These are phyloP conservation scores for Turritopsis rubra DNA, from an alignment of 30 jellyfish, hydroid and myxozoan genomes.

Conservation along the genomic window DNA sequence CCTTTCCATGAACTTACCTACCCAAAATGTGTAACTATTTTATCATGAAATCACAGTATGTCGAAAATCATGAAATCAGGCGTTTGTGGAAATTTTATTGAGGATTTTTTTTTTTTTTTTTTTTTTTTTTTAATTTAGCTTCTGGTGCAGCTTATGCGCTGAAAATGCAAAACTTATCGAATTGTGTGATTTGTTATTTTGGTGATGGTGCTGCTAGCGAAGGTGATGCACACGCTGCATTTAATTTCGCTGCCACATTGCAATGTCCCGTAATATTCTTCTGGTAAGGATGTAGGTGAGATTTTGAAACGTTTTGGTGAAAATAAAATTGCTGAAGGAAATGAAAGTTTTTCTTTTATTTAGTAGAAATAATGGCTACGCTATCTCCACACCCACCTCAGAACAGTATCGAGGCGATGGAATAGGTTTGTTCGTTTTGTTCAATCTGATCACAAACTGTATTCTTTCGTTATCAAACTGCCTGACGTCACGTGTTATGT, in stretches of 20 bases:
- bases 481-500: background rate
- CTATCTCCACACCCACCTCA: slow-evolving; percentile 84
- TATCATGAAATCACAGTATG: no score
- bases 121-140: slow-evolving; percentile 31
- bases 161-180: slow-evolving; percentile 52
- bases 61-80: background rate
- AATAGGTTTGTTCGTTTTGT: slow-evolving; percentile 42
- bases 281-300: slow-evolving; percentile 87
- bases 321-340: no score
- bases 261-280: slow-evolving; percentile 90
- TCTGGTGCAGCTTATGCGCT: slow-evolving; percentile 97
- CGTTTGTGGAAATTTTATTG: background rate
- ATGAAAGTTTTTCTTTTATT: background rate
- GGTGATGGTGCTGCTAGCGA: slow-evolving; percentile 99
- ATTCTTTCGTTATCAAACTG: background rate
- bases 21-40: no score
- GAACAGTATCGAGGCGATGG: slow-evolving; percentile 96
- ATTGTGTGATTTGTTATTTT: slow-evolving; percentile 68
- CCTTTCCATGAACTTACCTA: no score
- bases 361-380: slow-evolving; percentile 93
- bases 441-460: background rate
- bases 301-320: no score
- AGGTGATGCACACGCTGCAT: slow-evolving; percentile 99
- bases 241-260: slow-evolving; percentile 91
- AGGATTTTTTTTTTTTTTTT: background rate